Base-by-base conservation (phyloP, 2,797 vertebrate species). In the Bradypus variegatus region DNA sequence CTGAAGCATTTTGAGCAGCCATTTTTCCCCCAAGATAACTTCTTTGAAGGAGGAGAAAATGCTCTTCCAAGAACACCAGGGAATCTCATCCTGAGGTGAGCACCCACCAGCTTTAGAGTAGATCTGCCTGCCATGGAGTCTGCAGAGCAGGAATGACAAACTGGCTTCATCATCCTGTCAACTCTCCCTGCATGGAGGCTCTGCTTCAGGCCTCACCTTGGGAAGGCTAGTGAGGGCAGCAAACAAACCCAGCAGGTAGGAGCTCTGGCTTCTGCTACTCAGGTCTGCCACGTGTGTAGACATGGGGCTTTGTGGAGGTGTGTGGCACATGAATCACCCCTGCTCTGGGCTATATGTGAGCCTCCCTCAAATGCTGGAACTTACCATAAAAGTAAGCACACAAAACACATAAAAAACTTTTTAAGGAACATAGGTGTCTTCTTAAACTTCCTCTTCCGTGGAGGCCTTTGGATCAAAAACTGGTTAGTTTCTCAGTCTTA, bases 21-120 rank as follows among this genome's bases (percentile, higher is more conserved):
- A 45, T 45, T 86, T 81, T 41, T 67, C 23, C 9, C 29, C 25
- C 23, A 25, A 33, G 19, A 62, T 70, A 90, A 27, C 10, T 67
- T 90, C 25, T 83, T 67, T 70, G 58, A 92, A 82, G 36, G 48
- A 83, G 75, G 48, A 60, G 48, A 77, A 60, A 77, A 16, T 55
- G 6, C 6, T 88, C 10, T 86, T 85, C 13, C 1, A 31, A 58
- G 36, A 73, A 38, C 10, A 55, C 9, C 15, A 25, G 3, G 14
- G 38, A 83, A 7, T 60, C 38, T 90, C 65, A 92, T 10, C 13
- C 67, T 29, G 27, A 73, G 31, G 10, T 72, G 25, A 88, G 19
- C 25, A 41, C 6, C 14, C 25, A 9, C 16, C 21, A 21, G 48
- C 8, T 76, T 19, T 55, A 27, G 33, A 78, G 50, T 6, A 58